phyloP scores from a whole-genome alignment of 2,797 vertebrate species.

The Calcarius lapponicus region DNA sequence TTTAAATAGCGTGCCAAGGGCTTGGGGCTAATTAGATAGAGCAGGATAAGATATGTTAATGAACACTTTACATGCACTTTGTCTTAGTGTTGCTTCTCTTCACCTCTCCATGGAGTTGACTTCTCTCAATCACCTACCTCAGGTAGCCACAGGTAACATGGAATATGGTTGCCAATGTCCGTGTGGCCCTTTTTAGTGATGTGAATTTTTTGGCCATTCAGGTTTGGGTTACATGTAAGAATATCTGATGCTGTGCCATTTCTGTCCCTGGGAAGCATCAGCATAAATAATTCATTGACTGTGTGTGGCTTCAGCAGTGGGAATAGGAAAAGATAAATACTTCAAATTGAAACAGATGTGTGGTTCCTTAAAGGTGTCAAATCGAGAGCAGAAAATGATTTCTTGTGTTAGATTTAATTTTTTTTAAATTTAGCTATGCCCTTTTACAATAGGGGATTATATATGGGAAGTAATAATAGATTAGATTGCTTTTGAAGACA shows the following conservation, averaged over 20 bases:
- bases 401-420: neutral
- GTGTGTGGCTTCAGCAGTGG: neutral
- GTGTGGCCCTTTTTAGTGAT: neutral
- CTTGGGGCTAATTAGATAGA: neutral
- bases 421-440: neutral
- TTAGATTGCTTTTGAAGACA: neutral
- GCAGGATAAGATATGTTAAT: neutral
- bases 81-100: neutral
- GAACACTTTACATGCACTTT: neutral
- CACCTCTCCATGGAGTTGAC: neutral
- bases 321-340: constrained; percentile 10
- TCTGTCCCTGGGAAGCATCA: constrained; percentile 17
- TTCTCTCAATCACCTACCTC: neutral
- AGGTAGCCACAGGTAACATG: neutral
- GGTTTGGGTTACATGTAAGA: constrained; percentile 28
- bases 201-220: neutral
- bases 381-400: neutral
- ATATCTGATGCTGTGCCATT: constrained; percentile 29
- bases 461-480: neutral
- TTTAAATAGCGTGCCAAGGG: neutral
- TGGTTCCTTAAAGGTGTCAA: neutral
- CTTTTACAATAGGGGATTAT: neutral
- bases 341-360: neutral
- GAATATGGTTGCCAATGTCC: neutral
- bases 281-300: constrained; percentile 46